Evolutionary conservation across 2,888 invertebrate species (phyloP).

Genomic region (Drosophila monieri): DNA sequence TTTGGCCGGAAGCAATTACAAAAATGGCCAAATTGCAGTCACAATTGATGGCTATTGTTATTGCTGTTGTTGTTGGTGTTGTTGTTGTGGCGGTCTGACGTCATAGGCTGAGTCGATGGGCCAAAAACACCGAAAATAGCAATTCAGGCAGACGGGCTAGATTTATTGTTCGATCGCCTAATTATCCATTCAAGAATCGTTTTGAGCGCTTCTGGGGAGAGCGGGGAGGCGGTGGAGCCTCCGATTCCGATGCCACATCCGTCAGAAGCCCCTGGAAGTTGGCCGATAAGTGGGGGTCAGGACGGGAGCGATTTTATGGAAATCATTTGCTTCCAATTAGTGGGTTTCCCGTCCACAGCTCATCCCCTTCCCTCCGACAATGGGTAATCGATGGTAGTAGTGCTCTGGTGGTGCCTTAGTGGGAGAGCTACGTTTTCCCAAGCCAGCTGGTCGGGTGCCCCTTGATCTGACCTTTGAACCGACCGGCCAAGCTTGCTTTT

Average conservation of each 20-base stretch:
- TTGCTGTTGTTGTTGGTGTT: conserved; percentile 39
- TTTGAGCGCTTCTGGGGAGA: conserved; percentile 42
- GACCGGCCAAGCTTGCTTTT: too few species aligned
- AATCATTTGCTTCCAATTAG: neutral
- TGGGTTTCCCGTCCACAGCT: neutral
- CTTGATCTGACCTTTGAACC: conserved; percentile 16
- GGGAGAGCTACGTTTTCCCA: neutral
- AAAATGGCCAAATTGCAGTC: conserved; percentile 70
- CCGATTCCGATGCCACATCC: conserved; percentile 11
- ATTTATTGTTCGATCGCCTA: conserved; percentile 47
- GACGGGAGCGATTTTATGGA: neutral
- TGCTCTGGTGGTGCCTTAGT: too few species aligned
- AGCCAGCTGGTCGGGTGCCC: neutral
- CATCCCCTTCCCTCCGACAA: too few species aligned
- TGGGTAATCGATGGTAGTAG: too few species aligned
- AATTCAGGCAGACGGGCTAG: conserved; percentile 9
- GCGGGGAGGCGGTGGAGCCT: conserved; percentile 5
- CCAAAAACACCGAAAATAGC: conserved; percentile 33
- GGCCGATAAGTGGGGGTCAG: conserved; percentile 3
- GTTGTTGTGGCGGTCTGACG: conserved; percentile 62
- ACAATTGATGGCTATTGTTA: conserved; percentile 56
- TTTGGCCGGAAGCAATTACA: conserved; percentile 67
- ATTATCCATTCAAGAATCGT: conserved; percentile 73
- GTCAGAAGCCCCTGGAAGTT: conserved; percentile 2
- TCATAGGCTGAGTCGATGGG: conserved; percentile 47